Base-by-base conservation (phyloP, 1,140 invertebrate species). In the Caenorhabditis latens region DNA sequence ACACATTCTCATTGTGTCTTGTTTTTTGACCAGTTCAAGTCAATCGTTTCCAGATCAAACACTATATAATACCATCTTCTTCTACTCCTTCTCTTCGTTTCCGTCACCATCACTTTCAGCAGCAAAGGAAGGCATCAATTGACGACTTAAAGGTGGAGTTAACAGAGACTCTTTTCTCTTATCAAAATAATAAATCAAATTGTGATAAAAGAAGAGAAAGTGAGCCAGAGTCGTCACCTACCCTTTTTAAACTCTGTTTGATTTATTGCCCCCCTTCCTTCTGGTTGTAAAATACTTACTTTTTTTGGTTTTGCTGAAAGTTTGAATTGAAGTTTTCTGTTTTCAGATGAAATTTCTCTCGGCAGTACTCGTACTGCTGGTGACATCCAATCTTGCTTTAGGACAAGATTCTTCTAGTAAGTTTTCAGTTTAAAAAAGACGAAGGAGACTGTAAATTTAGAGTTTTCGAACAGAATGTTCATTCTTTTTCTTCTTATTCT, bases 171-270 rank as follows among this genome's bases (percentile, higher is more conserved):
- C 40, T 40, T 40, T 65, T 11, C 40, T 71, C 40, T 71, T 46
- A 71, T 71, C 65, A 71, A 19, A 71, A 46, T 71, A 71, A 71
- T 71, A 71, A 71, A 71, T 71, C 40, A 71, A 46, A 71, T 71
- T 65, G 61, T 65, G 61, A 65, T 65, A 65, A 65, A 32, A 40
- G 42, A n/a, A 71, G 42, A 46, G 46, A 43, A 19, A 43, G 40
- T n/a, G 46, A 19, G 8, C 9, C 14, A 14, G 42, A 43, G 65
- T 43, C 21, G 50, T 53, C 57, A n/a, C 57, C 57, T 61, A 71
- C 65, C 65, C 3, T 71, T 71, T 71, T 42, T 71, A 42, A 14
- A 43, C 40, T 71, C 42, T 71, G 5, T 71, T 71, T 71, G 65
- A 71, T 71, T 71, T 71, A 71, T 46, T 71, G 42, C 65, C 65